These are phyloP conservation scores for Eilema sororculum DNA, from an alignment of 2,888 invertebrate species.

Conservation along the genomic window DNA sequence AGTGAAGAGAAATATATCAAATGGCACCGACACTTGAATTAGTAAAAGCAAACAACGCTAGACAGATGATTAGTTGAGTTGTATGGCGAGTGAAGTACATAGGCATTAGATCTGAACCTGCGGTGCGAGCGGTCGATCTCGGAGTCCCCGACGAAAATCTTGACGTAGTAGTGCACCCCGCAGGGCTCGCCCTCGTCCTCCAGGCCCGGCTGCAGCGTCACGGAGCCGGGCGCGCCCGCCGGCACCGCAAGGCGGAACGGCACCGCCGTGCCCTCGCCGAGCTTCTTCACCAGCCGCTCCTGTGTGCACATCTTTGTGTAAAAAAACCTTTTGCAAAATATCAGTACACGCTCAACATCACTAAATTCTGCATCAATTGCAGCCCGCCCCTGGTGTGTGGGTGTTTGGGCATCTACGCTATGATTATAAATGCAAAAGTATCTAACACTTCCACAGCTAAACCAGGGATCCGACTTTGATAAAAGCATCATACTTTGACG, in stretches of 20 bases:
- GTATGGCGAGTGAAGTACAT: background rate
- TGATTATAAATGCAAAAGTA: too few relatives aligned
- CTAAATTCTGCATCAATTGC: background rate
- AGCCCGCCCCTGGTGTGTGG: background rate
- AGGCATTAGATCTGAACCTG: slow-evolving; percentile 75
- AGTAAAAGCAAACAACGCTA: background rate
- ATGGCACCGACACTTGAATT: background rate
- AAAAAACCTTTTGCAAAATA: background rate
- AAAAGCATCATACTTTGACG: too few relatives aligned
- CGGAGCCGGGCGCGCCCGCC: slow-evolving; percentile 95
- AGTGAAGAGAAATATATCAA: background rate
- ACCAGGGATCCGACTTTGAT: too few relatives aligned
- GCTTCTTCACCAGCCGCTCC: slow-evolving; percentile 94
- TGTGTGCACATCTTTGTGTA: slow-evolving; percentile 59
- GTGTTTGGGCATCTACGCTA: background rate
- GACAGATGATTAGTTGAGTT: background rate
- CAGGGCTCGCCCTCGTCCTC: slow-evolving; percentile 96
- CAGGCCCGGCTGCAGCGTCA: slow-evolving; percentile 94
- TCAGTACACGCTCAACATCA: background rate
- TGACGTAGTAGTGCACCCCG: slow-evolving; percentile 96
- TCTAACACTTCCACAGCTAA: too few relatives aligned
- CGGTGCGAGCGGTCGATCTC: slow-evolving; percentile 93
- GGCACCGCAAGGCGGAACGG: slow-evolving; percentile 95
- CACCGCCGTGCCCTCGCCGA: slow-evolving; percentile 92
- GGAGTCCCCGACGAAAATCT: slow-evolving; percentile 94